Evolutionary conservation across 2,797 vertebrate species (phyloP), one percentile per base, ranked within the genome.

Genomic region (Sebastolobus altivelis): DNA sequence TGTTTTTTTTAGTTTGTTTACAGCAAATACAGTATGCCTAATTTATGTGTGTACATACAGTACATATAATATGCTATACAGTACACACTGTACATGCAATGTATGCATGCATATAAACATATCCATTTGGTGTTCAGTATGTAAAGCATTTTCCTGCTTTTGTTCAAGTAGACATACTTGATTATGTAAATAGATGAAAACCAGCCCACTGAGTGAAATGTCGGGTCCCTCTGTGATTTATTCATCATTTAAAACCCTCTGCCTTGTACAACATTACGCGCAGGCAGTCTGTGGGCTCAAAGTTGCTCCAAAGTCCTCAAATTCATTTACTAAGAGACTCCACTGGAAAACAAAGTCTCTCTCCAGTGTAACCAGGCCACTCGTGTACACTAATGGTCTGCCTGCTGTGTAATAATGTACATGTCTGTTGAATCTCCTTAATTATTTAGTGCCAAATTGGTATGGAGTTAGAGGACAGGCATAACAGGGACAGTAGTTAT

Each of bases 401-500:
- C 56, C 82, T 79, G 73, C 11, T 29, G 83, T 87, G 87, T 79
- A 82, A 85, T 81, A 74, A 82, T 56, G 46, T 70, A 76, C 81
- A 84, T 70, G 80, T 74, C 85, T 83, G 59, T 83, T 90, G 72
- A 76, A 80, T 70, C 65, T 65, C 20, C 22, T 93, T 80, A 89
- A 94, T 93, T 82, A 92, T 93, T 92, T 88, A 92, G 55, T 12
- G 52, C 4, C 58, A 83, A 43, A 87, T 93, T 87, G 92, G 68
- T 78, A 75, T 75, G 71, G 55, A 85, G 85, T 75, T 59, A 74
- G 73, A 55, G 60, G 71, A 52, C 65, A 75, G 60, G 58, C 62
- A 60, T 62, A 82, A 67, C 75, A 22, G 58, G 87, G 73, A 63
- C 68, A 82, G 73, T 73, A 65, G 72, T 80, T 82, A 77, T 71